Conservation (phyloP, 1,140 invertebrate genomes). For the Thalassaphorura encarpata region DNA sequence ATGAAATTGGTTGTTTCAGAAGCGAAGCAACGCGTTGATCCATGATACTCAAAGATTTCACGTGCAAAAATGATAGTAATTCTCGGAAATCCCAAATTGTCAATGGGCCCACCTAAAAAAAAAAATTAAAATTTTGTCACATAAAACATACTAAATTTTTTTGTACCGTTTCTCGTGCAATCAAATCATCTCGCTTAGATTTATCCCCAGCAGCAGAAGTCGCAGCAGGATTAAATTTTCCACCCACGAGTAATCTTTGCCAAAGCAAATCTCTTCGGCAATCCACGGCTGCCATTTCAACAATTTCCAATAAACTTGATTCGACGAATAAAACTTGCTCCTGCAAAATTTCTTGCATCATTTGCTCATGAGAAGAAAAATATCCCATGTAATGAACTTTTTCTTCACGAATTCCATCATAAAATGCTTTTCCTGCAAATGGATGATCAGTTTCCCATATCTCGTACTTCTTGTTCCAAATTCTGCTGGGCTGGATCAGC, state of each 20-base stretch:
- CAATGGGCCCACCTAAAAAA: slow-evolving; percentile 37
- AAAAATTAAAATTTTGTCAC: background rate
- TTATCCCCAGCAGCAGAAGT: slow-evolving; percentile 35
- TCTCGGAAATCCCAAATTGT: slow-evolving; percentile 55
- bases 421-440: too few relatives aligned
- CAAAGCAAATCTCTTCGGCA: slow-evolving; percentile 62
- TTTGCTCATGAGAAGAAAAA: slow-evolving; percentile 61
- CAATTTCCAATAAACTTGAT: slow-evolving; percentile 52
- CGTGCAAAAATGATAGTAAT: slow-evolving; percentile 49
- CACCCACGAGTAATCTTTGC: slow-evolving; percentile 50
- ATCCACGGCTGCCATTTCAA: slow-evolving; percentile 53
- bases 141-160: background rate
- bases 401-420: too few relatives aligned
- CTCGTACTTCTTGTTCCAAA: too few relatives aligned
- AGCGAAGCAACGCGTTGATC: slow-evolving; percentile 51
- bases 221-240: too few relatives aligned
- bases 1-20: slow-evolving; percentile 50
- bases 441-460: too few relatives aligned
- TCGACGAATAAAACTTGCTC: slow-evolving; percentile 50
- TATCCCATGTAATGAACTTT: slow-evolving; percentile 63
- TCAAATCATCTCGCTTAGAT: slow-evolving; percentile 27
- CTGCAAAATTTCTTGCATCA: slow-evolving; percentile 57
- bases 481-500: too few relatives aligned
- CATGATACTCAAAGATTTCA: slow-evolving; percentile 47
- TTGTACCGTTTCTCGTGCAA: slow-evolving; percentile 23